Base-by-base conservation (phyloP, 2,888 invertebrate species). In the Acleris laterana region DNA sequence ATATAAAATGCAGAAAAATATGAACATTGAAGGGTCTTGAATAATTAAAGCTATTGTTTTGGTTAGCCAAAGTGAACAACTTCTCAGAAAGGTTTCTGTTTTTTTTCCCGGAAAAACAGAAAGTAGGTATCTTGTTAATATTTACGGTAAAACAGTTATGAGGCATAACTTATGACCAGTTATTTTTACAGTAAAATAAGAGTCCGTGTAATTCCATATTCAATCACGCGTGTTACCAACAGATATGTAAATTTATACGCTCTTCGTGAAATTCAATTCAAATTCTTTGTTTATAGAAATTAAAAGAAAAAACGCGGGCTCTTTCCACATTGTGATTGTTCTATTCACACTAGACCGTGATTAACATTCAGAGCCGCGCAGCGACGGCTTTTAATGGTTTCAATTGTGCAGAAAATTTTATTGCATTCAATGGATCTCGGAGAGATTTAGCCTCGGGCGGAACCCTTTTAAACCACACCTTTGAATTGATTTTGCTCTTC, bases 401-500 rank as follows among this genome's bases (percentile, higher is more conserved):
- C 90, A 89, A 91, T 90, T 90, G 90, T 89, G 88, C 84, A 86
- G 91, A 90, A 90, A 89, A 89, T 91, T 90, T 89, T 90, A 90
- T 90, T 88, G 88, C 89, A 89, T 87, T 89, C 86, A 88, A 87
- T 87, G 86, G 85, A 81, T 85, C 80, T 78, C 78, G 71, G 81
- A 80, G 82, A 81, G 80, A 82, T 84, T 84, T 77, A 72, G 74
- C 83, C 81, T 75, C 76, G 70, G 78, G 78, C 74, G 71, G 72
- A 75, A 75, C 78, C 77, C 79, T 81, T 87, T 82, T 78, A 79
- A 79, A 83, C 77, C 80, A 70, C 84, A 82, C 78, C 81, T 80
- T 80, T 79, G 53, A 73, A 85, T 87, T 79, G 85, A 83, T 84
- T 84, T 70, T 13, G 25, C 60, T 55, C 52, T 60, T 65, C 60